Evolutionary conservation across 2,888 invertebrate species (phyloP).

Genomic region (Capitulum mitella): DNA sequence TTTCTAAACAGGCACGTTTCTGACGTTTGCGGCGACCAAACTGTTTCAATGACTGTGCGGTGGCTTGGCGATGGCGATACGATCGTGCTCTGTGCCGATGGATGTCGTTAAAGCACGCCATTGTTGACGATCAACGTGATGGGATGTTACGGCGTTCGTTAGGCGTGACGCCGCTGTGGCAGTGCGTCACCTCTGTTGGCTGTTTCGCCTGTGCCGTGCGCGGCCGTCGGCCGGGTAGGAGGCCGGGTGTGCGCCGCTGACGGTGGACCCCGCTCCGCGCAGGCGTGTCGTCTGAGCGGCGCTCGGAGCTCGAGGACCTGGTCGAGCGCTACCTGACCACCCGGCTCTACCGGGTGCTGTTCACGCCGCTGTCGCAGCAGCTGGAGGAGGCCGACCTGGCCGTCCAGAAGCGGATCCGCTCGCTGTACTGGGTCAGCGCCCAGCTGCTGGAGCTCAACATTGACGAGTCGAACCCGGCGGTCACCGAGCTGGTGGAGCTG

Average conservation of each 20-base stretch:
- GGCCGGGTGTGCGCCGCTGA: not conserved
- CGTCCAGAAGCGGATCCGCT: conserved; percentile 84
- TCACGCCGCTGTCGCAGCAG: conserved; percentile 78
- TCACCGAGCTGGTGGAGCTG: conserved; percentile 82
- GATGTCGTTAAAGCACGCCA: too few species aligned
- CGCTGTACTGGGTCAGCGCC: conserved; percentile 92
- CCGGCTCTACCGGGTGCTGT: conserved; percentile 73
- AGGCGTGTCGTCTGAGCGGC: conserved; percentile 61
- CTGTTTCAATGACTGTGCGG: too few species aligned
- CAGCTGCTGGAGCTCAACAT: conserved; percentile 88
- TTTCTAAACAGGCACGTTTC: too few species aligned
- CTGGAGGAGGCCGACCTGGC: conserved; percentile 91
- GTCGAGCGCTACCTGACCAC: conserved; percentile 91
- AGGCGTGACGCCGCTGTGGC: too few species aligned
- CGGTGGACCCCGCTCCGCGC: conserved; percentile 31
- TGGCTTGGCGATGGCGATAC: too few species aligned
- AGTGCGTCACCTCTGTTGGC: not conserved
- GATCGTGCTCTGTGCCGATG: too few species aligned
- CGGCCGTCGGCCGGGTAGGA: too few species aligned
- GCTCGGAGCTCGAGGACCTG: conserved; percentile 78
- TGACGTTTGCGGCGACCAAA: too few species aligned
- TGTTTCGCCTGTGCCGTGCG: not conserved
- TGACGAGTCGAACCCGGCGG: conserved; percentile 72
- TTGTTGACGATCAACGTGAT: too few species aligned
- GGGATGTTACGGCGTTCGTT: too few species aligned